Evolutionary conservation across 2,797 vertebrate genomes (phyloP).

Genomic region (Coccyzus lansbergi): DNA sequence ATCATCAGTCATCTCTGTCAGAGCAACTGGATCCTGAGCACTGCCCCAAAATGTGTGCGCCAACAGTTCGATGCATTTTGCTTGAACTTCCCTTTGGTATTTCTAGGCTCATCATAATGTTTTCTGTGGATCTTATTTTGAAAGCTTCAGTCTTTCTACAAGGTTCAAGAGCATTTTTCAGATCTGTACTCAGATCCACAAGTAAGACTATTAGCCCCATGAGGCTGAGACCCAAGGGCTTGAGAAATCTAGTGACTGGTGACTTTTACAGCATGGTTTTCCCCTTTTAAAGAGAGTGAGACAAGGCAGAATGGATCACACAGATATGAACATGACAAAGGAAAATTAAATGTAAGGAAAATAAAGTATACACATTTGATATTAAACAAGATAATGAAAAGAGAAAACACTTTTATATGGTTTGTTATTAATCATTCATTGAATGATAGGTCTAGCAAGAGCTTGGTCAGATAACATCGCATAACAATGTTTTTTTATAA

Average conservation of each 20-base stretch:
- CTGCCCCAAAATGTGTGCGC: neutral
- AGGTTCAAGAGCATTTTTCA: neutral
- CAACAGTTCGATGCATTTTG: neutral
- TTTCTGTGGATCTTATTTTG: neutral
- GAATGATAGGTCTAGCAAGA: neutral
- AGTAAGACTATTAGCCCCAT: neutral
- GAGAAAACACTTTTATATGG: neutral
- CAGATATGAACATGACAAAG: neutral
- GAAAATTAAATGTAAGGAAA: neutral
- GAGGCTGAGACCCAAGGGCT: neutral
- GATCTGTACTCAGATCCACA: neutral
- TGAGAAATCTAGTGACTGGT: neutral
- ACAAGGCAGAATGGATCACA: neutral
- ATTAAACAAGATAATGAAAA: neutral
- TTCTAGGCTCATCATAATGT: neutral
- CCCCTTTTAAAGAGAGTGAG: neutral
- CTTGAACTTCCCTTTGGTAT: neutral
- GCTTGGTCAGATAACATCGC: neutral
- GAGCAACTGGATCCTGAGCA: neutral
- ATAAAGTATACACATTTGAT: neutral
- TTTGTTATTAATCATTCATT: slow-evolving; percentile 3
- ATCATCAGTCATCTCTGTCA: neutral
- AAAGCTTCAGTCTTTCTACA: neutral
- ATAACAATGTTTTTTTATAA: neutral
- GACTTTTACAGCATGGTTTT: neutral